These are phyloP conservation scores for Crocallis elinguaria DNA, from an alignment of 2,888 invertebrate genomes.

Conservation along the genomic window DNA sequence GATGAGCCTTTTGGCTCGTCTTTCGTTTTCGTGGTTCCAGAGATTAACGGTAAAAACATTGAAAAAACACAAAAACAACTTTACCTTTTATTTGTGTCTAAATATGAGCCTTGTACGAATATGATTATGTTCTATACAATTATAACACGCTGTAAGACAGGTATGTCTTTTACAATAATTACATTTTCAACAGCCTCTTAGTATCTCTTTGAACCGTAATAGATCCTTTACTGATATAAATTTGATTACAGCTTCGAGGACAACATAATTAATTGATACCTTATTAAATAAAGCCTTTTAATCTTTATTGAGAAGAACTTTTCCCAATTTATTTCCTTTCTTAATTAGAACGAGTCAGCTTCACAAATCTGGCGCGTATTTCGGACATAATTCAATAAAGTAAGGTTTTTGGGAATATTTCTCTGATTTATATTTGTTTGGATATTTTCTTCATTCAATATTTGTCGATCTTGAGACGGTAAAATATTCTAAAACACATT, in stretches of 20 bases:
- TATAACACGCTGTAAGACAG: too few relatives aligned
- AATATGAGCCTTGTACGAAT: too few relatives aligned
- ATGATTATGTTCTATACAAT: too few relatives aligned
- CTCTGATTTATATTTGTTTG: neutral
- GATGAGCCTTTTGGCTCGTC: too few relatives aligned
- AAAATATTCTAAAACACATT: neutral
- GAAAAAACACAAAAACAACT: too few relatives aligned
- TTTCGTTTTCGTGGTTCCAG: too few relatives aligned
- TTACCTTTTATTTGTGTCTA: too few relatives aligned
- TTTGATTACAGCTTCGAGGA: conserved; percentile 34
- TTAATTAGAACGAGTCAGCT: conserved; percentile 8
- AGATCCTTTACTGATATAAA: conserved; percentile 29
- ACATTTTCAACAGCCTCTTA: conserved; percentile 14
- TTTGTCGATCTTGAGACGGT: neutral
- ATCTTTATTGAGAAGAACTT: conserved; percentile 24
- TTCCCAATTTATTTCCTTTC: conserved; percentile 19
- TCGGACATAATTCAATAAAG: conserved; percentile 3
- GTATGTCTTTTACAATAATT: too few relatives aligned
- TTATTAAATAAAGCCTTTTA: conserved; percentile 31
- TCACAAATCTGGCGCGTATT: neutral
- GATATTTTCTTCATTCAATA: neutral
- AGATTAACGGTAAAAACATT: too few relatives aligned
- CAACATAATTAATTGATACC: conserved; percentile 39
- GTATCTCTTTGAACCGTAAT: conserved; percentile 17
- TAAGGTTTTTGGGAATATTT: conserved; percentile 1